phyloP scores from a whole-genome alignment of 2,888 invertebrate species.

The Drosophila tripunctata region DNA sequence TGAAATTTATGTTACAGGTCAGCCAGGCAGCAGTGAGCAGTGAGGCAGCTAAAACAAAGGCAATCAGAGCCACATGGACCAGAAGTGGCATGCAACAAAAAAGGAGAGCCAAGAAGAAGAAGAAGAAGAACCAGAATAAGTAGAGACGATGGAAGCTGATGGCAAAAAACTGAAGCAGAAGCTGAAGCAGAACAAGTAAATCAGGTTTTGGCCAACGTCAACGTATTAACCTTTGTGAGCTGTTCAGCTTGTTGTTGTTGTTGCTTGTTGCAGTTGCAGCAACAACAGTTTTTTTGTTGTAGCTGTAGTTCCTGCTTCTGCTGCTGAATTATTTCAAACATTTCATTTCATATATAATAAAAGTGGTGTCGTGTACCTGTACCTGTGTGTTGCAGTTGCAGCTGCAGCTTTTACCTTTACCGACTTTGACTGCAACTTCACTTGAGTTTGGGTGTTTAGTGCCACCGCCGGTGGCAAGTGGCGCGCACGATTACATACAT shows the following conservation, averaged over 20 bases:
- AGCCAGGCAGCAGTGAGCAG: constrained; percentile 20
- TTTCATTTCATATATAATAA: constrained; percentile 60
- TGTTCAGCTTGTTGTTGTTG: constrained; percentile 6
- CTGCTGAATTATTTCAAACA: constrained; percentile 69
- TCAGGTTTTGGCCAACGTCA: constrained; percentile 69
- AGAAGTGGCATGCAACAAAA: constrained; percentile 42
- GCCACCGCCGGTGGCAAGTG: constrained; percentile 27
- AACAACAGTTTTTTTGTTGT: constrained; percentile 23
- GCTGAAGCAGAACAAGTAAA: constrained; percentile 66
- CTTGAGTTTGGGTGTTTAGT: constrained; percentile 26
- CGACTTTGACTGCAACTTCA: constrained; percentile 11
- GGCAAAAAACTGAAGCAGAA: constrained; percentile 17
- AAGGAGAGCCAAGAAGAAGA: constrained; percentile 21
- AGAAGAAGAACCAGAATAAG: constrained; percentile 11
- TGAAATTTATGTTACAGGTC: constrained; percentile 41
- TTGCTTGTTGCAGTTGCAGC: neutral
- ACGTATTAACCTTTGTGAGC: constrained; percentile 68
- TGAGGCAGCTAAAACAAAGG: constrained; percentile 55
- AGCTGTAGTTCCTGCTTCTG: constrained; percentile 24
- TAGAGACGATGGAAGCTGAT: neutral
- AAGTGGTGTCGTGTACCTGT: constrained; percentile 24
- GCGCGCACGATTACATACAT: constrained; percentile 69
- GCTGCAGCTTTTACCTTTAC: constrained; percentile 21
- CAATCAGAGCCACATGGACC: constrained; percentile 47
- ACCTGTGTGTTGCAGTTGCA: constrained; percentile 7